phyloP scores from a whole-genome alignment of 2,113 vertebrate genomes.

The Neogobius melanostomus region DNA sequence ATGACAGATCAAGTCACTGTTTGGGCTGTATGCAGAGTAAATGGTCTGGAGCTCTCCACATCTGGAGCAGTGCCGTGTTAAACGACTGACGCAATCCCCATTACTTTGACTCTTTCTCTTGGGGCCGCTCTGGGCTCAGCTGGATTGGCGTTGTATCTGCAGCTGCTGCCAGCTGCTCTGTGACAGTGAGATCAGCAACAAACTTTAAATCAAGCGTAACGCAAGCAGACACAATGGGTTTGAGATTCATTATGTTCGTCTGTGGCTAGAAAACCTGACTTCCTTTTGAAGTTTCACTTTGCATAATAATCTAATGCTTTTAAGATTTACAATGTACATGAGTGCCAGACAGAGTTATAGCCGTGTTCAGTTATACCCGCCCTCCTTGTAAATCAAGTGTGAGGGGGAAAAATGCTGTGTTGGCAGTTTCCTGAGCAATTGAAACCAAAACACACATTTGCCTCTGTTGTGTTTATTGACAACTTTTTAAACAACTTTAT shows the following conservation, averaged over 20 bases:
- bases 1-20: slow-evolving; percentile 14
- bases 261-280: slow-evolving; percentile 11
- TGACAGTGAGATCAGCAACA: slow-evolving; percentile 23
- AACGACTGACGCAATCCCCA: slow-evolving; percentile 52
- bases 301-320: slow-evolving; percentile 5
- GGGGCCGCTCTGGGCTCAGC: slow-evolving; percentile 41
- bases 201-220: not conserved
- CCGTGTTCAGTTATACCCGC: slow-evolving; percentile 34
- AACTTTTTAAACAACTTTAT: not conserved
- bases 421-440: slow-evolving; percentile 29
- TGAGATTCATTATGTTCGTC: not conserved
- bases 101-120: slow-evolving; percentile 21
- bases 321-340: slow-evolving; percentile 8
- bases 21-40: not conserved
- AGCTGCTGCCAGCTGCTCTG: slow-evolving; percentile 43
- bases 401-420: slow-evolving; percentile 18
- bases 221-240: not conserved
- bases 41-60: slow-evolving; percentile 36
- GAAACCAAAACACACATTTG: slow-evolving; percentile 30
- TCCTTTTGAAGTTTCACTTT: slow-evolving; percentile 1
- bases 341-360: slow-evolving; percentile 23
- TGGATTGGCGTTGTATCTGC: slow-evolving; percentile 41
- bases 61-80: slow-evolving; percentile 30
- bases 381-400: slow-evolving; percentile 25
- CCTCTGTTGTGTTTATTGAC: slow-evolving; percentile 8